Percentiles rank a stretch among this genome's conserved stretches.
These are phyloP conservation scores for Masticophis lateralis DNA, from an alignment of 2,797 vertebrate genomes.

Conservation along the genomic window DNA sequence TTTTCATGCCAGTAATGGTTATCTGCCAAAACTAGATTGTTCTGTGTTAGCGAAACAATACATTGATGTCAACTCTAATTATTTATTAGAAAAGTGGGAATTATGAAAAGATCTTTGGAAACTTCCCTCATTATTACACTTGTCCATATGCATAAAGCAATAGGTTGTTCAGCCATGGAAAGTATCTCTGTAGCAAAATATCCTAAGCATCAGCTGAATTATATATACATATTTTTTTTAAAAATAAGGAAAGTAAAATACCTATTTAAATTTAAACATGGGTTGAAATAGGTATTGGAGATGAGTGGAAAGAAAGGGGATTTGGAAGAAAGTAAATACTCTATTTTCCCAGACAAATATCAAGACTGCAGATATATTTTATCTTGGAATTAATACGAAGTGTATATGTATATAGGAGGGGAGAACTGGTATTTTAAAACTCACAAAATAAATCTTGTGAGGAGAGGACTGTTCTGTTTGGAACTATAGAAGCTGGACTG, in stretches of 20 bases:
- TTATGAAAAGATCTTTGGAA: background rate
- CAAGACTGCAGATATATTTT: background rate
- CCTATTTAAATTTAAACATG: background rate
- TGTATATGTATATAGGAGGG: background rate
- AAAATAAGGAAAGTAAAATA: background rate
- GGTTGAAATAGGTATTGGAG: background rate
- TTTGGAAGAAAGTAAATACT: background rate
- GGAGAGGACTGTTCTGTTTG: background rate
- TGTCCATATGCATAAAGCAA: background rate
- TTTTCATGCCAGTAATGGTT: background rate
- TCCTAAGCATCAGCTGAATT: slow-evolving; percentile 21
- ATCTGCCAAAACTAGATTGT: background rate
- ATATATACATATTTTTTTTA: background rate
- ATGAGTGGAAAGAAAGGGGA: background rate
- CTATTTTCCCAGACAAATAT: background rate
- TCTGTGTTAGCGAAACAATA: background rate
- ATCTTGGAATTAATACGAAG: background rate
- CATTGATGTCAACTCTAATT: background rate
- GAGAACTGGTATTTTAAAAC: background rate
- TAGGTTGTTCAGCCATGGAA: background rate
- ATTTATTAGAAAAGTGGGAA: background rate
- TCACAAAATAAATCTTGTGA: background rate
- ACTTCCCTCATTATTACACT: background rate
- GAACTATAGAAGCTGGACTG: background rate
- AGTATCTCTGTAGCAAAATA: background rate